phyloP scores from a whole-genome alignment of 2,113 vertebrate species.

The Melozone crissalis region DNA sequence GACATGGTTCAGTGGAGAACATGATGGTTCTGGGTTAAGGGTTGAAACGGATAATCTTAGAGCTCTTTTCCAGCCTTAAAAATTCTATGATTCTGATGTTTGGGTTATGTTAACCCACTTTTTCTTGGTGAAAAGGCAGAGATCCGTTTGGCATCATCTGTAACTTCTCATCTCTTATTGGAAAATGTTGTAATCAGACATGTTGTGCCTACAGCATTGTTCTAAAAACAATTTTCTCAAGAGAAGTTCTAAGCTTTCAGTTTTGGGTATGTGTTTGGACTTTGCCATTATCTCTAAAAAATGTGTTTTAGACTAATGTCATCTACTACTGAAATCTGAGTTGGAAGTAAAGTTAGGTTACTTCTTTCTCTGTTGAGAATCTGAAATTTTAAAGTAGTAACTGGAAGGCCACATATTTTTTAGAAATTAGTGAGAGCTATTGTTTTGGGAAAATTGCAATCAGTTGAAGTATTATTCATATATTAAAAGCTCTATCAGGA shows the following conservation, averaged over 20 bases:
- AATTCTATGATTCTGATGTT: not conserved
- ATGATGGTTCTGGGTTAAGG: not conserved
- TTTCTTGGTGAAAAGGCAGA: not conserved
- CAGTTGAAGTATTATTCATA: not conserved
- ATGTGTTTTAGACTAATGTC: not conserved
- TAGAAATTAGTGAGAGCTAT: not conserved
- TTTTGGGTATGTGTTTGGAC: not conserved
- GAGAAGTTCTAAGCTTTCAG: not conserved
- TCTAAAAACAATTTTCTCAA: not conserved
- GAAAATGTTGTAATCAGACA: not conserved
- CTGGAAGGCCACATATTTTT: not conserved
- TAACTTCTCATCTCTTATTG: not conserved
- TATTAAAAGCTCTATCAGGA: not conserved
- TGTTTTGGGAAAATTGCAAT: not conserved
- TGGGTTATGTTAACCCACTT: not conserved
- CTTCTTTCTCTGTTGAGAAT: not conserved
- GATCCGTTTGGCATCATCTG: not conserved
- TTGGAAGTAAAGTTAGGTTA: not conserved
- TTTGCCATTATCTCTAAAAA: not conserved
- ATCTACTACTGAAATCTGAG: not conserved
- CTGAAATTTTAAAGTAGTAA: not conserved
- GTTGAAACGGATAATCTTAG: not conserved
- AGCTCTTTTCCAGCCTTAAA: not conserved
- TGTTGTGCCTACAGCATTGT: not conserved
- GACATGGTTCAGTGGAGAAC: not conserved